phyloP scores from a whole-genome alignment of 2,113 vertebrate genomes.

The Gila orcuttii region DNA sequence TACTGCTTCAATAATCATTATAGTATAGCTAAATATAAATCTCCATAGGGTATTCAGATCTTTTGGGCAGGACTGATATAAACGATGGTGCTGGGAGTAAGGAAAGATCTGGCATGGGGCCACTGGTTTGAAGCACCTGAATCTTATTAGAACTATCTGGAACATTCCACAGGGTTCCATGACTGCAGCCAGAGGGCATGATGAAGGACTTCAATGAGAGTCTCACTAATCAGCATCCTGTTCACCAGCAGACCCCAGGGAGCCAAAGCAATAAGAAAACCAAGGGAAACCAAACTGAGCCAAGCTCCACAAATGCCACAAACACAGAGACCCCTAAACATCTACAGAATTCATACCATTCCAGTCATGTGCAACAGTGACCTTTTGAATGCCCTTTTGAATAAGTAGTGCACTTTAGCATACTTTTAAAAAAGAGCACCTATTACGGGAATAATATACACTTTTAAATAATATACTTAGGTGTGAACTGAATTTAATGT shows the following conservation, averaged over 20 bases:
- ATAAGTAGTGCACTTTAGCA: background rate
- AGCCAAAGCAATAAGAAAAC: slow-evolving; percentile 69
- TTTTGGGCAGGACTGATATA: slow-evolving; percentile 33
- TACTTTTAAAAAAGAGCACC: too few relatives aligned
- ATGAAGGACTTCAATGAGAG: slow-evolving; percentile 75
- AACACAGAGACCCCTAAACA: slow-evolving; percentile 15
- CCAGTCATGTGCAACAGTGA: background rate
- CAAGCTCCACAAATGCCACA: background rate
- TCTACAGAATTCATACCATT: slow-evolving; percentile 3
- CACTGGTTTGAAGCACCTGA: slow-evolving; percentile 77
- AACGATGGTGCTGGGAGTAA: slow-evolving; percentile 61
- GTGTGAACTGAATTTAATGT: background rate
- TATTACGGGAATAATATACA: background rate
- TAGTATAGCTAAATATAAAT: background rate
- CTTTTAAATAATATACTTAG: background rate
- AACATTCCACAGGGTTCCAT: slow-evolving; percentile 81
- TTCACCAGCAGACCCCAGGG: slow-evolving; percentile 56
- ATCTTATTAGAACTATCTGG: slow-evolving; percentile 80
- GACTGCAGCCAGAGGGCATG: slow-evolving; percentile 76
- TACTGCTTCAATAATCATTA: background rate
- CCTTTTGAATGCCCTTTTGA: background rate
- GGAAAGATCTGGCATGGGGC: slow-evolving; percentile 68
- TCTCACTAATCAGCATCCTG: slow-evolving; percentile 59
- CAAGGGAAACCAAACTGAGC: slow-evolving; percentile 49
- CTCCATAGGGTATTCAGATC: background rate